phyloP scores from a whole-genome alignment of 2,888 invertebrate genomes.

The Eurytoma californica region DNA sequence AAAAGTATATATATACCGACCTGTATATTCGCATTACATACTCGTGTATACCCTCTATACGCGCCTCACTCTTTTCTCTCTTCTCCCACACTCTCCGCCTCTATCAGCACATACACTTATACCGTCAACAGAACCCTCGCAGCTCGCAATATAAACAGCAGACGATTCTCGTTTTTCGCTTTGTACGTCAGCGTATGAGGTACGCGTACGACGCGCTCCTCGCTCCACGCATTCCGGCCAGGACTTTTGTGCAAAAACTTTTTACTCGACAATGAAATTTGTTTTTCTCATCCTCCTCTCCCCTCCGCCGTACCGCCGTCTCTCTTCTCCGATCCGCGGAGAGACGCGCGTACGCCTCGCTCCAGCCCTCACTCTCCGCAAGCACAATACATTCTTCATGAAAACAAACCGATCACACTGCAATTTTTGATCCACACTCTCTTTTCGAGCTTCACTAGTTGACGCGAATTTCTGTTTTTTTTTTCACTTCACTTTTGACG shows the following conservation, averaged over 20 bases:
- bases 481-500: no score
- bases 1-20: conserved; percentile 35
- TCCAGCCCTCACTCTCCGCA: no score
- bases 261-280: background rate
- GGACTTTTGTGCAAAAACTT: background rate
- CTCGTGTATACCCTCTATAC: conserved; percentile 13
- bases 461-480: no score
- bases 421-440: no score
- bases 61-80: conserved; percentile 5
- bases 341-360: no score
- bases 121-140: conserved; percentile 29
- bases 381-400: no score
- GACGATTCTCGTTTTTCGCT: conserved; percentile 4
- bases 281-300: conserved; percentile 38
- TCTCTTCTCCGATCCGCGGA: background rate
- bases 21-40: conserved; percentile 30
- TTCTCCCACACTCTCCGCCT: conserved; percentile 43
- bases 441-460: no score
- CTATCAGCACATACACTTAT: background rate
- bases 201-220: background rate
- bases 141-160: conserved; percentile 32
- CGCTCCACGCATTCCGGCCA: background rate
- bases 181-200: conserved; percentile 33
- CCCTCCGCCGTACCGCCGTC: background rate
- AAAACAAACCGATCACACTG: no score